Evolutionary conservation across 2,113 vertebrate species (phyloP), one percentile per base, ranked within the genome.

Genomic region (Campylomormyrus tamandua): DNA sequence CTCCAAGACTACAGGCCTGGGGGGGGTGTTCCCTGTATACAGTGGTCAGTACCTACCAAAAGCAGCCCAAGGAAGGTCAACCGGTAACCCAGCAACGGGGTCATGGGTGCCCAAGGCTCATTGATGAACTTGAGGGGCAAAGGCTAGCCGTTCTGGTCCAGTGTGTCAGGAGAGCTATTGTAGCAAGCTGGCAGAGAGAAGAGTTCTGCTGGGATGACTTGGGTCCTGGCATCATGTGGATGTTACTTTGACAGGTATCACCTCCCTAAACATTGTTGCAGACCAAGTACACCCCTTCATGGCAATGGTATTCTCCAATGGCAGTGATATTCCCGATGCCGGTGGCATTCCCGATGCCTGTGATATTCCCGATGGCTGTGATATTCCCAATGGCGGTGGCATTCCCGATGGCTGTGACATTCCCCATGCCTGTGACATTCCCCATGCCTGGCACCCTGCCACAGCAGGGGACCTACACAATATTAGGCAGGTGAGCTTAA

Each of bases 341-440:
- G 0, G 49, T 50, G 48, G 0, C 0, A 11, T 49, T 49, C 10
- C 48, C 10, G 48, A 49, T 49, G 48, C 2, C 2, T 0, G 48
- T 49, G 48, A 2, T 0, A 49, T 49, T 49, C 48, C 46, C 3
- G 11, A 50, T 50, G 49, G 0, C 11, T 0, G 49, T 50, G 48
- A 0, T 11, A 11, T 49, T 49, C 10, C 31, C 31, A 2, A 49
- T 49, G 48, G 9, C 48, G 0, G 48, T 48, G 48, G 48, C 10
- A 46, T 46, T 46, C 45, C 45, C 45, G 6, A 46, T 46, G 19
- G 31, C 31, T 0, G 6, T 46, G 46, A 1, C 1, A 8, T 46
- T 46, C 46, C 46, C 7, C 1, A 46, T 46, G 46, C 0, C 5
- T 0, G 46, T 8, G 46, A 2, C 1, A 15, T 50, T 52, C 15